Evolutionary conservation across 2,888 invertebrate species (phyloP).

Genomic region (Patella depressa): DNA sequence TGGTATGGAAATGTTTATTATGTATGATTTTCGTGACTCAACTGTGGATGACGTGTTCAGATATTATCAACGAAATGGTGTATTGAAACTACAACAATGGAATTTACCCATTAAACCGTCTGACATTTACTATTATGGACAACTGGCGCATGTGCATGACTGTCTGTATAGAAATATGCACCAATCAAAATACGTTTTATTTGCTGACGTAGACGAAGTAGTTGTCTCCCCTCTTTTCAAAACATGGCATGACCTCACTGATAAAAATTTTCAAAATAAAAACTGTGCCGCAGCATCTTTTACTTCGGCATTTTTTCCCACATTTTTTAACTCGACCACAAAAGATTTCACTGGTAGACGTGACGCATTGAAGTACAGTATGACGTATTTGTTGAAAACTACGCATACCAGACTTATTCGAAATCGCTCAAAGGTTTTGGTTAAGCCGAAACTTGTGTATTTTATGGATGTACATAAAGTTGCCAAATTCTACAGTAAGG

Average conservation of each 20-base stretch:
- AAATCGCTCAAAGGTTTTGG: background rate
- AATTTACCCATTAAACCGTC: background rate
- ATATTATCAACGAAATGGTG: background rate
- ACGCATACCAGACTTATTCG: background rate
- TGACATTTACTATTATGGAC: constrained; percentile 7
- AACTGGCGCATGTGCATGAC: background rate
- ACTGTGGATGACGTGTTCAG: background rate
- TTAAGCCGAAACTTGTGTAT: background rate
- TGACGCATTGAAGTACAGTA: background rate
- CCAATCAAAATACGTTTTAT: background rate
- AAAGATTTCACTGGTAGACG: background rate
- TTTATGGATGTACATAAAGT: background rate
- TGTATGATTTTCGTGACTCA: background rate
- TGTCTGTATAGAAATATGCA: background rate
- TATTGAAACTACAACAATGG: background rate
- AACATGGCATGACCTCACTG: background rate
- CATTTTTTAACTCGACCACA: background rate
- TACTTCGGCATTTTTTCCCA: background rate
- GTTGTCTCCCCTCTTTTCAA: background rate
- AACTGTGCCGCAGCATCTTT: background rate
- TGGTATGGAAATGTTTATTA: background rate
- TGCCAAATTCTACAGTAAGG: background rate
- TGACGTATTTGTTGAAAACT: background rate
- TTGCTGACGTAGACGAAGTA: constrained; percentile 1
- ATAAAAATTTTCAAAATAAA: background rate